Percentiles rank a stretch among this genome's conserved stretches.
Conservation (phyloP, 2,797 vertebrate species). For the Pseudopleuronectes americanus region DNA sequence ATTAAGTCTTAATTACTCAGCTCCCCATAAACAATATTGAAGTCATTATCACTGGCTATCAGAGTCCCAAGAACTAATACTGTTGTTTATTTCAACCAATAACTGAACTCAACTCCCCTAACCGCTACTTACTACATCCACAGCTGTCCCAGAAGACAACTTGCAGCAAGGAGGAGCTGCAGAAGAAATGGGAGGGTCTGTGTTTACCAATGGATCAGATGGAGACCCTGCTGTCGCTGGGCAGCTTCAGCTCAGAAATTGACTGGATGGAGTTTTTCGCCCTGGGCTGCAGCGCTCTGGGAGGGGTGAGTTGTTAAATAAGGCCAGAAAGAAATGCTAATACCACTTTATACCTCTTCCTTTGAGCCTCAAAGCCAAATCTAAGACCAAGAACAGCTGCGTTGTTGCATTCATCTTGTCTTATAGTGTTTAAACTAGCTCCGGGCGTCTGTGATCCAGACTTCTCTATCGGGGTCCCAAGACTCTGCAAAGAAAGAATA, state of each 20-base stretch:
- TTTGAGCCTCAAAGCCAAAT: constrained; percentile 24
- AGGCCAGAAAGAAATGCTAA: constrained; percentile 42
- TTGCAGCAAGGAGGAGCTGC: constrained; percentile 78
- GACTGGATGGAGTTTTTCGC: constrained; percentile 91
- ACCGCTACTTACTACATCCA: not conserved
- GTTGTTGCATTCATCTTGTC: constrained; percentile 15
- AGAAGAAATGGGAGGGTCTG: constrained; percentile 86
- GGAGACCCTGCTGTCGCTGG: constrained; percentile 81
- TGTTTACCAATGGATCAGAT: constrained; percentile 86
- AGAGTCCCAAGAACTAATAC: no score
- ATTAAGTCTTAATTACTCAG: no score
- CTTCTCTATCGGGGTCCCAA: constrained; percentile 8
- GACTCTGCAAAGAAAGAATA: constrained; percentile 28
- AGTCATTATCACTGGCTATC: no score
- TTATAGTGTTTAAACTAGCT: constrained; percentile 19
- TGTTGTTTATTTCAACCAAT: no score
- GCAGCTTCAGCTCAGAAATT: constrained; percentile 74
- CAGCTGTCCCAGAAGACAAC: constrained; percentile 58
- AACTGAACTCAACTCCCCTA: no score
- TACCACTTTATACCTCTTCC: constrained; percentile 31
- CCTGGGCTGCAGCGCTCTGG: constrained; percentile 88
- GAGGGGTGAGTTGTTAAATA: constrained; percentile 82
- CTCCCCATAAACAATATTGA: no score
- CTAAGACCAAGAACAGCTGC: constrained; percentile 25
- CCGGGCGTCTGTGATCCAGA: constrained; percentile 31